A percentile compares a stretch with the other conserved stretches of the same genome.
phyloP scores from a whole-genome alignment of 1,140 invertebrate species.

The Lethrus apterus region DNA sequence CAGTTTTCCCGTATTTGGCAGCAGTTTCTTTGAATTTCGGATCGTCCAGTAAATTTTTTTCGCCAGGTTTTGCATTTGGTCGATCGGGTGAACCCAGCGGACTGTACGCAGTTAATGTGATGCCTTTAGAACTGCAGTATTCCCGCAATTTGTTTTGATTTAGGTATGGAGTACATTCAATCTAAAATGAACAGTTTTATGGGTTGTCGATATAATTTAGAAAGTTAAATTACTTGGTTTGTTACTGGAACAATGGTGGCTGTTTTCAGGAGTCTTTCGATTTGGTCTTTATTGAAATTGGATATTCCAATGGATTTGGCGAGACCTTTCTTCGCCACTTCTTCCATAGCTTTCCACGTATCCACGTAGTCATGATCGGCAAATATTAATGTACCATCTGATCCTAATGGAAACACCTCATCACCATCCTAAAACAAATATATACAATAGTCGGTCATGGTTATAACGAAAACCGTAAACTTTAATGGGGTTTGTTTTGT shows the following conservation, averaged over 20 bases:
- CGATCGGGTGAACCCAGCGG: constrained; percentile 61
- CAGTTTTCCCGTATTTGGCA: constrained; percentile 52
- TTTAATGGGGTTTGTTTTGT: too few species aligned
- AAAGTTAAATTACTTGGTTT: constrained; percentile 55
- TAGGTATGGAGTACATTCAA: constrained; percentile 82
- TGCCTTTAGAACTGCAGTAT: constrained; percentile 60
- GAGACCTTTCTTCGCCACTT: constrained; percentile 62
- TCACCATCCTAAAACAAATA: constrained; percentile 53
- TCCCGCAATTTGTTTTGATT: constrained; percentile 68
- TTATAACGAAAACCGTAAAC: too few species aligned
- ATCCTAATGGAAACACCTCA: constrained; percentile 53
- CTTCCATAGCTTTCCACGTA: constrained; percentile 86
- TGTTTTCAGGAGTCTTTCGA: constrained; percentile 60
- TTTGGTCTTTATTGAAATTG: constrained; percentile 84
- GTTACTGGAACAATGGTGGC: constrained; percentile 68
- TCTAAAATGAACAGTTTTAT: constrained; percentile 42
- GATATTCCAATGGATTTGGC: constrained; percentile 77
- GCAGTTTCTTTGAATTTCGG: constrained; percentile 47
- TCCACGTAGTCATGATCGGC: constrained; percentile 71
- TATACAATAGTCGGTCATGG: too few species aligned
- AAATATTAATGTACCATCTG: constrained; percentile 44
- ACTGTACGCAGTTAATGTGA: constrained; percentile 73
- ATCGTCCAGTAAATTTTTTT: constrained; percentile 55
- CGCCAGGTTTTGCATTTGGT: constrained; percentile 59
- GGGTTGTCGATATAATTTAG: background rate